Evolutionary conservation across 1,140 invertebrate genomes (phyloP), one percentile per base, ranked within the genome.

Genomic region (Cotesia vestalis): DNA sequence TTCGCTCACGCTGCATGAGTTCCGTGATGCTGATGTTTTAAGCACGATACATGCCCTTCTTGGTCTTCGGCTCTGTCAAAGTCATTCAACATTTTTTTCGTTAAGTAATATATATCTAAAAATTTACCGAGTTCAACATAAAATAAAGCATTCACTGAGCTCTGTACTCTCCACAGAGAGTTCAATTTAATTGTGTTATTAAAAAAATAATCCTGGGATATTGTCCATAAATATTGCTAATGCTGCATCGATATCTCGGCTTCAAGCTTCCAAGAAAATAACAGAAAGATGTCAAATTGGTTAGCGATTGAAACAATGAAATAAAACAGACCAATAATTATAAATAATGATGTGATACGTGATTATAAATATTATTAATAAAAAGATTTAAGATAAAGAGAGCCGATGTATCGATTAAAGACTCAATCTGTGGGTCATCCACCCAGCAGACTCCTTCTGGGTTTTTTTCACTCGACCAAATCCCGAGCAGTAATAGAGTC

Each of bases 1-100:
- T 78, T 77, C 76, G 76, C 78, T 84, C 84, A 83, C 80, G 83
- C 78, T 80, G 83, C 81, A 83, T 81, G 83, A 86, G 84, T 83
- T 85, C 83, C 85, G 84, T 85, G 84, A 86, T 81, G 80, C 76
- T 74, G 78, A 76, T 76, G 35, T 52, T 38, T 77, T 73, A 34
- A 60, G n/a, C 52, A 53, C 46, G 57, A 61, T 35, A 68, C 72
- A 71, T 73, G 52, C 59, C 38, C 40, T 73, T 57, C 66, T 52
- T 69, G 20, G n/a, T 59, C 57, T 55, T 69, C 20, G 52, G 12
- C 69, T 75, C 57, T 77, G 68, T 75, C 67, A 70, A 11, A 59
- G 61, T 55, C 20, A 55, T 55, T 20, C 9, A 4, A 35, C n/a
- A 35, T 27, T 36, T 12, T 27, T 27, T 62, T 38, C 8, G 11